These are phyloP conservation scores for Enteromius anoplus DNA, from an alignment of 2,797 vertebrate species.

Conservation along the genomic window DNA sequence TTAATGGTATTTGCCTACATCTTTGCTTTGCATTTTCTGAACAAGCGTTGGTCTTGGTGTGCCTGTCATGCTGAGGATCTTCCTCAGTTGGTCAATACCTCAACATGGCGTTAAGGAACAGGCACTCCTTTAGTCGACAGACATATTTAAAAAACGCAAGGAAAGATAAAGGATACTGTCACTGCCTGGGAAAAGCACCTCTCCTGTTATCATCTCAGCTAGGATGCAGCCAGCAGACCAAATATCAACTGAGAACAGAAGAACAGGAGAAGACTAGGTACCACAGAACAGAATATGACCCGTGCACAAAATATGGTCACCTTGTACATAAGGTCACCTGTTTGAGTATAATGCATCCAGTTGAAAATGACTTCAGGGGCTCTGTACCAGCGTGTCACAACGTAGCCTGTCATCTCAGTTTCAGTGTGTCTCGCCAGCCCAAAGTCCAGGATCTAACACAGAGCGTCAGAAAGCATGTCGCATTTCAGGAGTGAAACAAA, in stretches of 20 bases:
- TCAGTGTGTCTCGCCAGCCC: conserved; percentile 82
- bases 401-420: conserved; percentile 85
- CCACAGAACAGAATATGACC: background rate
- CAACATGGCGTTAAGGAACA: conserved; percentile 62
- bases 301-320: background rate
- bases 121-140: background rate
- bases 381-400: conserved; percentile 85
- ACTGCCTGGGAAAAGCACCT: conserved; percentile 79
- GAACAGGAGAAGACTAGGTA: background rate
- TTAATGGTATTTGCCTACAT: conserved; percentile 68
- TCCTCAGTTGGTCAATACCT: conserved; percentile 84
- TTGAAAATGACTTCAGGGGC: conserved; percentile 85
- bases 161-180: conserved; percentile 80
- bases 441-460: conserved; percentile 82
- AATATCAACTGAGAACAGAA: conserved; percentile 76
- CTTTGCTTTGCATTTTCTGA: conserved; percentile 84
- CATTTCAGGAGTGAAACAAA: background rate
- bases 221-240: conserved; percentile 86
- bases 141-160: background rate
- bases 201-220: conserved; percentile 82
- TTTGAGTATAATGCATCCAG: conserved; percentile 87
- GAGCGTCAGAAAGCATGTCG: conserved; percentile 1
- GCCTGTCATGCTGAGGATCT: conserved; percentile 80
- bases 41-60: conserved; percentile 76
- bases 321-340: conserved; percentile 69